These are phyloP conservation scores for Patiria miniata DNA, from an alignment of 35 echinoderm and acorn worm genomes.

Conservation along the genomic window DNA sequence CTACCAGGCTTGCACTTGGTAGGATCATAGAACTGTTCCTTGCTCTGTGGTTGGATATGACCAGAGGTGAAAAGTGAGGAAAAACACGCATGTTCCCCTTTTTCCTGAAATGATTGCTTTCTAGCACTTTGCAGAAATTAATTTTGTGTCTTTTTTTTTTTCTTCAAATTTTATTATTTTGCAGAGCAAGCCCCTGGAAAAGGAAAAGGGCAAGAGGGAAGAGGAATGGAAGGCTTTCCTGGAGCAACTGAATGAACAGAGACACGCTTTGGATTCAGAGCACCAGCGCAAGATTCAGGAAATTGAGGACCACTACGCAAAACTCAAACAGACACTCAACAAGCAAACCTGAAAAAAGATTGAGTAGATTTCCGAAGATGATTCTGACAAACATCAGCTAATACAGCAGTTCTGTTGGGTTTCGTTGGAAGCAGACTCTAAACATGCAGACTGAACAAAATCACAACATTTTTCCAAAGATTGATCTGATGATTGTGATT, in stretches of 20 bases:
- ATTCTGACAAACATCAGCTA: no score
- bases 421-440: no score
- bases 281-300: constrained; percentile 21
- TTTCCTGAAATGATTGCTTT: no score
- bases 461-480: no score
- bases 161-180: neutral
- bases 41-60: no score
- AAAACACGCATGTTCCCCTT: no score
- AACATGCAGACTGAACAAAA: no score
- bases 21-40: no score
- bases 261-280: constrained; percentile 44
- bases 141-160: neutral
- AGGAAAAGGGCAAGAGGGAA: constrained; percentile 7
- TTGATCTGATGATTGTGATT: neutral
- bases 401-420: no score
- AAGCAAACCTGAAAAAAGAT: neutral
- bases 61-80: no score
- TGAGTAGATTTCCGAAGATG: neutral
- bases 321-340: constrained; percentile 40
- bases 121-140: no score
- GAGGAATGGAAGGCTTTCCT: constrained; percentile 44
- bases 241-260: constrained; percentile 40
- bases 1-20: no score
- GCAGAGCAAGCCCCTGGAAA: constrained; percentile 49
- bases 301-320: constrained; percentile 55